These are phyloP conservation scores for Origma solitaria DNA, from an alignment of 2,113 vertebrate genomes.

Conservation along the genomic window DNA sequence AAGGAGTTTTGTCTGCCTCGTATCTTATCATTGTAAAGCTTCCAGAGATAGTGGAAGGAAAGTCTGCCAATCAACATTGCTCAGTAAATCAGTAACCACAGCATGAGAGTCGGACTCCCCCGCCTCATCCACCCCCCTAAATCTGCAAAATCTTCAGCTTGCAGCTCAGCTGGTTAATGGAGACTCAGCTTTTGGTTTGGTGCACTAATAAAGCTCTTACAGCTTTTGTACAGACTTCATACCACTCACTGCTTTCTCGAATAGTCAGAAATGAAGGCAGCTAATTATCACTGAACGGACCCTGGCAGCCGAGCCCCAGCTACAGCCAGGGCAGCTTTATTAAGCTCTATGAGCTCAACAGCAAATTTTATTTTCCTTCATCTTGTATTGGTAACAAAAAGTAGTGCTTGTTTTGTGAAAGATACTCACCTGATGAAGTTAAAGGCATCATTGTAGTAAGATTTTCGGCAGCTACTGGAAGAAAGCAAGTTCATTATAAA, in stretches of 20 bases:
- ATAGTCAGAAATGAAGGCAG: not conserved
- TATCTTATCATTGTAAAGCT: not conserved
- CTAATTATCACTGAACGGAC: not conserved
- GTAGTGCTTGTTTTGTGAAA: not conserved
- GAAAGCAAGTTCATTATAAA: not conserved
- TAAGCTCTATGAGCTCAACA: not conserved
- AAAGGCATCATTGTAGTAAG: not conserved
- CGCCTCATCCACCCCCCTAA: not conserved
- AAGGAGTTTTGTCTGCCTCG: not conserved
- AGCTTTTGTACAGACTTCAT: not conserved
- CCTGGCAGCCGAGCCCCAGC: not conserved
- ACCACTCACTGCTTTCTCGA: not conserved
- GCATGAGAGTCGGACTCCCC: not conserved
- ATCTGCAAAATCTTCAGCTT: not conserved
- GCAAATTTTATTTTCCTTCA: not conserved
- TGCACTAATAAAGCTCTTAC: not conserved
- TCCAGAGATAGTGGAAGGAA: not conserved
- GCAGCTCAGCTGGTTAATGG: not conserved
- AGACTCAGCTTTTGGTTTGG: not conserved
- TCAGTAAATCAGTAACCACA: not conserved
- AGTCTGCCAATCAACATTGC: not conserved
- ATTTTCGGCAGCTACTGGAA: not conserved
- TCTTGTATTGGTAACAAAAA: not conserved
- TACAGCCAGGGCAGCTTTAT: not conserved
- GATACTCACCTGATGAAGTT: not conserved